Conservation (phyloP, 2,113 vertebrate genomes). For the Prunella himalayana region DNA sequence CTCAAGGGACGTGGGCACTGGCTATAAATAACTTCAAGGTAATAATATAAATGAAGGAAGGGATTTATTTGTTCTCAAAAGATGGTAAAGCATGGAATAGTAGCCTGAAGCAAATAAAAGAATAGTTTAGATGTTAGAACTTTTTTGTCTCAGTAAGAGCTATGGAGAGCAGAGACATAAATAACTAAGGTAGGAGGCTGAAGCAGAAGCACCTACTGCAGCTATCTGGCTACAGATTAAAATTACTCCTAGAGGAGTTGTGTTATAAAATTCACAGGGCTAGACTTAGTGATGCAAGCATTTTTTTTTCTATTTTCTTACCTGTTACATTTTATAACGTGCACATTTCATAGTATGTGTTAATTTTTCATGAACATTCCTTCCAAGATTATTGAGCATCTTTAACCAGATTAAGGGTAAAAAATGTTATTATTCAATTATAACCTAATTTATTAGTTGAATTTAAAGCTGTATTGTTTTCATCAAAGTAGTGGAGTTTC, state of each 20-base stretch:
- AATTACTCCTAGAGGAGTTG: neutral
- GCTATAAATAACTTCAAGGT: slow-evolving; percentile 71
- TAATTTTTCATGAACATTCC: neutral
- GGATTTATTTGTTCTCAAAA: slow-evolving; percentile 63
- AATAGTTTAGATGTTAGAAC: neutral
- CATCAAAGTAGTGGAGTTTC: neutral
- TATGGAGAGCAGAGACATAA: neutral
- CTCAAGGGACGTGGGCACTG: slow-evolving; percentile 20
- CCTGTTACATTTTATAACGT: neutral
- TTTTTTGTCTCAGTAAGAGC: neutral
- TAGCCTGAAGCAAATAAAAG: slow-evolving; percentile 25
- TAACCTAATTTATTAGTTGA: neutral
- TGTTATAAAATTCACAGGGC: neutral
- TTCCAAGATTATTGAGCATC: neutral
- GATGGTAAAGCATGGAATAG: slow-evolving; percentile 22
- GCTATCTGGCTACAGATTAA: neutral
- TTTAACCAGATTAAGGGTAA: neutral
- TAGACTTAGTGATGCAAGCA: neutral
- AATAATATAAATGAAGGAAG: slow-evolving; percentile 64
- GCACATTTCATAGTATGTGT: neutral
- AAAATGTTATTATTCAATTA: neutral
- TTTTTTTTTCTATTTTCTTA: neutral
- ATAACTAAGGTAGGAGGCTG: neutral
- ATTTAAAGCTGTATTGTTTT: neutral
- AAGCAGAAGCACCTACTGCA: neutral